Percentiles rank a stretch among this genome's conserved stretches.
These are phyloP conservation scores for Mesocricetus auratus DNA, from an alignment of 2,113 vertebrate genomes.

Conservation along the genomic window DNA sequence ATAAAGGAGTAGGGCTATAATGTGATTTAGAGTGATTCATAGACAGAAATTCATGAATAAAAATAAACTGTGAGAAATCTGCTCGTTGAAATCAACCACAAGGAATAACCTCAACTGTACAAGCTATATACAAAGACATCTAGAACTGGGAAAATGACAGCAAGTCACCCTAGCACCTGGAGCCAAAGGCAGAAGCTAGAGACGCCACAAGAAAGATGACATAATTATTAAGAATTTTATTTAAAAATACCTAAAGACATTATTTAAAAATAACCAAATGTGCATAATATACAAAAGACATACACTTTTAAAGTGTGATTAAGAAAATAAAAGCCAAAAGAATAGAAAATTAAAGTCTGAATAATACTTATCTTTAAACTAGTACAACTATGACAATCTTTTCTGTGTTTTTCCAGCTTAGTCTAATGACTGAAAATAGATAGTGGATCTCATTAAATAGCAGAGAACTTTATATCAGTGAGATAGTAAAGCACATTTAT, in stretches of 20 bases:
- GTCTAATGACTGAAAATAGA: conserved; percentile 14
- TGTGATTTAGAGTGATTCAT: background rate
- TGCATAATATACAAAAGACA: background rate
- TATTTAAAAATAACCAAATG: conserved; percentile 5
- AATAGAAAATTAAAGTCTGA: background rate
- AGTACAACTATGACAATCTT: background rate
- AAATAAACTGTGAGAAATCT: background rate
- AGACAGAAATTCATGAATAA: background rate
- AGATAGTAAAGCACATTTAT: background rate
- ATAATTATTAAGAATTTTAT: background rate
- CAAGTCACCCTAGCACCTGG: background rate
- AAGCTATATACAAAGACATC: background rate
- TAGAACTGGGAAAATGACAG: background rate
- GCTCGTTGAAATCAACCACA: background rate
- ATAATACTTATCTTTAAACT: background rate
- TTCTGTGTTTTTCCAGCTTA: background rate
- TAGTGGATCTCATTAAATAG: background rate
- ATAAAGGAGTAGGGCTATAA: background rate
- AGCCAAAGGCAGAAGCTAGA: background rate
- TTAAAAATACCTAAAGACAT: conserved; percentile 3
- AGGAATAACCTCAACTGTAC: background rate
- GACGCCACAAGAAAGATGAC: background rate
- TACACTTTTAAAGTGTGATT: background rate
- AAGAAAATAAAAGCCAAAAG: background rate
- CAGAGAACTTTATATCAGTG: background rate